phyloP scores from a whole-genome alignment of 1,140 invertebrate genomes.

The Diuraphis noxia region DNA sequence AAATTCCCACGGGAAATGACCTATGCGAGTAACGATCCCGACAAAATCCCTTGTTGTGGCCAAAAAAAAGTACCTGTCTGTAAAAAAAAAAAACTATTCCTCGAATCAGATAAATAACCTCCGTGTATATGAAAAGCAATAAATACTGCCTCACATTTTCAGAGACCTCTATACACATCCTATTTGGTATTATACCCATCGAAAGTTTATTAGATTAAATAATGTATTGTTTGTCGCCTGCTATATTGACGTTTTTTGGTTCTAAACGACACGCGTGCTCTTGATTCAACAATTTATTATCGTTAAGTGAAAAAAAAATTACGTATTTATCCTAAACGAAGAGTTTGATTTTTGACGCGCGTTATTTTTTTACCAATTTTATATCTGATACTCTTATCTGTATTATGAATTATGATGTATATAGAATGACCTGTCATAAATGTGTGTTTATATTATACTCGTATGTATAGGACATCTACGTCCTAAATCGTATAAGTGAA shows the following conservation, averaged over 20 bases:
- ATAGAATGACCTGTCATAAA: not conserved
- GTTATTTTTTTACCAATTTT: not conserved
- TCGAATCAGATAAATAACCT: not conserved
- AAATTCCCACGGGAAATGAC: constrained; percentile 21
- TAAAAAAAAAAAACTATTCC: not conserved
- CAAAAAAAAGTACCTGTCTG: not conserved
- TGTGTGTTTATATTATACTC: not conserved
- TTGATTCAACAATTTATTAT: not conserved
- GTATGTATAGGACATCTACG: too few species aligned
- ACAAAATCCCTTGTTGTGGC: not conserved
- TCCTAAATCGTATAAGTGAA: too few species aligned
- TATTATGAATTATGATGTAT: not conserved
- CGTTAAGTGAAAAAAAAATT: not conserved
- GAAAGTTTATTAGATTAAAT: constrained; percentile 13
- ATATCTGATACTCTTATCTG: not conserved
- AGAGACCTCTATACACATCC: not conserved
- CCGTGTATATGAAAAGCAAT: not conserved
- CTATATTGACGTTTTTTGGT: not conserved
- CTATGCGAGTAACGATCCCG: constrained; percentile 12
- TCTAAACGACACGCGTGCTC: not conserved
- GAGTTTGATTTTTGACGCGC: not conserved
- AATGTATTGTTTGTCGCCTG: not conserved
- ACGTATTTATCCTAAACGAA: not conserved
- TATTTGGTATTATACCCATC: not conserved
- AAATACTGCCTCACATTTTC: not conserved